Evolutionary conservation across 2,797 vertebrate genomes (phyloP).

Genomic region (Fistularia tabacaria): DNA sequence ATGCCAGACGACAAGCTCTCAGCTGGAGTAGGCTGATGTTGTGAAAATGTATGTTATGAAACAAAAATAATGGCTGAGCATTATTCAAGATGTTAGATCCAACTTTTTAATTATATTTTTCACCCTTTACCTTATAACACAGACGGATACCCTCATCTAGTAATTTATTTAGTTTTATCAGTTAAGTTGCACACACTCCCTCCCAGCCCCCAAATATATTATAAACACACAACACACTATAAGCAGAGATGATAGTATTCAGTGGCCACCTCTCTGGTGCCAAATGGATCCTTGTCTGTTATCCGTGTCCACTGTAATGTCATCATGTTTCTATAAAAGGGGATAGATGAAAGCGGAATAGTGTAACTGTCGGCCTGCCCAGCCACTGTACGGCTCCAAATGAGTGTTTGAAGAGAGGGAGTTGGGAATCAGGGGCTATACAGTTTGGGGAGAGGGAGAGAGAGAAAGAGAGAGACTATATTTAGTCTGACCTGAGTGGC

Average conservation of each 20-base stretch:
- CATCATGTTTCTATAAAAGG: slow-evolving; percentile 69
- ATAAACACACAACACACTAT: slow-evolving; percentile 17
- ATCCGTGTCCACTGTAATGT: slow-evolving; percentile 61
- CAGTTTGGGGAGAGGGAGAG: slow-evolving; percentile 42
- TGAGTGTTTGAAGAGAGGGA: slow-evolving; percentile 36
- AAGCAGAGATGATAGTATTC: slow-evolving; percentile 44
- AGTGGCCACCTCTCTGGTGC: slow-evolving; percentile 49
- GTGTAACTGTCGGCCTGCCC: slow-evolving; percentile 29
- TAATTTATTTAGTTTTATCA: neutral
- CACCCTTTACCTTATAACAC: no score
- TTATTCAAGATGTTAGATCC: no score
- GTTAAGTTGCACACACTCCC: neutral
- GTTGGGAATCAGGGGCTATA: slow-evolving; percentile 23
- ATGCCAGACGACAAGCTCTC: no score
- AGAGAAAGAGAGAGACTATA: slow-evolving; percentile 57
- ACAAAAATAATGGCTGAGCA: no score
- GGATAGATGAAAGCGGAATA: slow-evolving; percentile 29
- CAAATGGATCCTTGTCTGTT: slow-evolving; percentile 57
- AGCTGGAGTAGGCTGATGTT: no score
- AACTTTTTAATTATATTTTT: no score
- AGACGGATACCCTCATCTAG: no score
- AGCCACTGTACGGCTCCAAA: slow-evolving; percentile 24
- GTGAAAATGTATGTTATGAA: no score
- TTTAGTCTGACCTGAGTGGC: slow-evolving; percentile 75
- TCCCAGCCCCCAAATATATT: slow-evolving; percentile 1